Evolutionary conservation across 2,888 invertebrate species (phyloP).

Genomic region (Gastracanthus pulcherrimus): DNA sequence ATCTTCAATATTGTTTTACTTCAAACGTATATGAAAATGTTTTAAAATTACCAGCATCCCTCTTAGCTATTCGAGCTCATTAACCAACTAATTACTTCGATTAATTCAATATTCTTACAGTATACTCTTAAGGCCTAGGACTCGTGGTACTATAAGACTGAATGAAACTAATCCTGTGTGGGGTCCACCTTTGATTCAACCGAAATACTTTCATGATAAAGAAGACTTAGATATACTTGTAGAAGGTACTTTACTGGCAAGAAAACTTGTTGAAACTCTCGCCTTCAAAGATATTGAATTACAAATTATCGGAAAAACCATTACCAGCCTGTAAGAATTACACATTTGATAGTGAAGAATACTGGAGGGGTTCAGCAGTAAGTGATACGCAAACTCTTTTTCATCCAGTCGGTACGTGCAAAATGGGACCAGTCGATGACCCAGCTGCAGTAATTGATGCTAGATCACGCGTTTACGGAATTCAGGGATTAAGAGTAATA

Average conservation of each 20-base stretch:
- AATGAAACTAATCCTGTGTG: constrained; percentile 85
- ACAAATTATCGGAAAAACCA: background rate
- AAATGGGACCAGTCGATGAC: constrained; percentile 83
- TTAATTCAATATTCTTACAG: constrained; percentile 82
- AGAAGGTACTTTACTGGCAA: constrained; percentile 80
- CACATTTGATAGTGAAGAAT: constrained; percentile 77
- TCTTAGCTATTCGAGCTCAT: constrained; percentile 72
- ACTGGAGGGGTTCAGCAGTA: constrained; percentile 82
- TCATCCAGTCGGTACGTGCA: constrained; percentile 83
- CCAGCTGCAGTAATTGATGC: constrained; percentile 82
- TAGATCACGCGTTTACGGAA: constrained; percentile 77
- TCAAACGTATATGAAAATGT: constrained; percentile 79
- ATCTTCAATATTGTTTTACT: constrained; percentile 88
- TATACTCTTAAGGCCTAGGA: constrained; percentile 81
- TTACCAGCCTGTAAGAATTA: background rate
- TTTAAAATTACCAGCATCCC: background rate
- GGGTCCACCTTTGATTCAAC: constrained; percentile 86
- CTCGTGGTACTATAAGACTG: constrained; percentile 82
- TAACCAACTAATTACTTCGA: constrained; percentile 59
- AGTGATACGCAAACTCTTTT: constrained; percentile 80
- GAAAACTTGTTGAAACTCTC: constrained; percentile 78
- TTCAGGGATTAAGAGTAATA: constrained; percentile 72
- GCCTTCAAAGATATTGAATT: background rate
- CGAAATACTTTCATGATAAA: constrained; percentile 82
- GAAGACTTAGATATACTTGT: constrained; percentile 83